A percentile compares a stretch with the other conserved stretches of the same genome.
Evolutionary conservation across 2,888 invertebrate genomes (phyloP).

Genomic region (Caenorhabditis sp.): DNA sequence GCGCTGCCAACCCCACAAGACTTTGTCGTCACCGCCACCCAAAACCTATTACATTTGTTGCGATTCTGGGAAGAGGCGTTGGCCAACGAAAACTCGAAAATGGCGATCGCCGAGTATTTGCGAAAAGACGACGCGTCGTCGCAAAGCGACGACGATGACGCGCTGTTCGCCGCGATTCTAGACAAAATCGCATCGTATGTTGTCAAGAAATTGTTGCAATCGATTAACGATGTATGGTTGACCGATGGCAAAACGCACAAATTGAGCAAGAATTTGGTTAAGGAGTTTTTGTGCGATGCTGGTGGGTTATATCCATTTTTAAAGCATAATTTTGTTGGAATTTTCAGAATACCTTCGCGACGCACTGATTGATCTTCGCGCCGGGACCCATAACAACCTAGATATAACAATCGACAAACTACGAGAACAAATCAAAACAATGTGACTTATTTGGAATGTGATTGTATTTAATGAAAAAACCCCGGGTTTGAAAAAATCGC

Average conservation of each 20-base stretch:
- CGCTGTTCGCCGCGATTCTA: conserved; percentile 30
- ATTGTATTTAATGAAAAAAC: too few species aligned
- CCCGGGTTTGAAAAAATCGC: too few species aligned
- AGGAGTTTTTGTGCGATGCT: conserved; percentile 38
- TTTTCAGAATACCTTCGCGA: conserved; percentile 34
- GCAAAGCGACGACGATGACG: conserved; percentile 27
- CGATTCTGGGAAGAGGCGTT: conserved; percentile 42
- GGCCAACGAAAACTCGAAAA: conserved; percentile 30
- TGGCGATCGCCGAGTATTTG: conserved; percentile 14
- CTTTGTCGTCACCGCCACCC: conserved; percentile 38
- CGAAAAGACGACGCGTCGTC: neutral
- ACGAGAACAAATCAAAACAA: conserved; percentile 23
- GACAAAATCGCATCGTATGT: conserved; percentile 35
- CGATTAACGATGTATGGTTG: conserved; percentile 33
- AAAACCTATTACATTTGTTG: conserved; percentile 34
- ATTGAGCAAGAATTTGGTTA: conserved; percentile 31
- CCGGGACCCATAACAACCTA: conserved; percentile 25
- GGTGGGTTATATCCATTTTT: conserved; percentile 7
- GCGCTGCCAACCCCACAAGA: conserved; percentile 40
- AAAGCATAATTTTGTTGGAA: neutral
- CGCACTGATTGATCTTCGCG: conserved; percentile 34
- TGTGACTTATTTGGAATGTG: too few species aligned
- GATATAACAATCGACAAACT: conserved; percentile 30
- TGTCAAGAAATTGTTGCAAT: conserved; percentile 35
- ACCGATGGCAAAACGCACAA: conserved; percentile 27